Evolutionary conservation across 1,140 invertebrate genomes (phyloP), one percentile per base, ranked within the genome.

Genomic region (Eciton burchellii): DNA sequence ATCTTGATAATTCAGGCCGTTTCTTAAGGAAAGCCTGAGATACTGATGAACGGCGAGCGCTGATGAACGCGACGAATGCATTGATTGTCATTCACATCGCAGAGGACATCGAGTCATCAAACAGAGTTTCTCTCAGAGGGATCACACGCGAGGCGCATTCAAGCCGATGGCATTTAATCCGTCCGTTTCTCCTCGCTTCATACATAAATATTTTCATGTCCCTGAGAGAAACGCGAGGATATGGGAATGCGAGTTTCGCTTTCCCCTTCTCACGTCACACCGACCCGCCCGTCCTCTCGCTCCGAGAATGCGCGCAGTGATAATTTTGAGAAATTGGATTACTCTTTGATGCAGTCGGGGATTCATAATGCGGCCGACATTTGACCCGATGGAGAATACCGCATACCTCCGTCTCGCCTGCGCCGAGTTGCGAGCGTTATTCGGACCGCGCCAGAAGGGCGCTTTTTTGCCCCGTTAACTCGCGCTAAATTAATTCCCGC

Each of bases 321-420:
- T 89, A 90, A 89, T 89, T 84, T 81, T 77, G 59, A 43, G 68
- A 88, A 89, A 90, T 90, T 89, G 82, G 87, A 84, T 88, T 89
- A 89, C 73, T 82, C 81, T 81, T 86, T 87, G 83, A 85, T 84
- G 86, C 81, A 83, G 77, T 66, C 62, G 71, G 73, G 77, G 70
- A 81, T 77, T 87, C 85, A 85, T 83, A 88, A 82, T 84, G 62
- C 77, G 83, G 45, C 19, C n/a, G 59, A 45, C 52, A 35, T 47
- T 35, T 19, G n/a, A 72, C n/a, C 63, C 26, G 41, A 49, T 45
- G 21, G n/a, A 84, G 35, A 60, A 47, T 70, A 86, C 83, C 82
- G 84, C 84, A 86, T 84, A 86, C 82, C 76, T 76, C 83, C 82
- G 57, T 76, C 82, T 86, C 68, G 19, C 83, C 16, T 71, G 49